phyloP scores from a whole-genome alignment of 2,113 vertebrate species.

The Emberiza fucata region DNA sequence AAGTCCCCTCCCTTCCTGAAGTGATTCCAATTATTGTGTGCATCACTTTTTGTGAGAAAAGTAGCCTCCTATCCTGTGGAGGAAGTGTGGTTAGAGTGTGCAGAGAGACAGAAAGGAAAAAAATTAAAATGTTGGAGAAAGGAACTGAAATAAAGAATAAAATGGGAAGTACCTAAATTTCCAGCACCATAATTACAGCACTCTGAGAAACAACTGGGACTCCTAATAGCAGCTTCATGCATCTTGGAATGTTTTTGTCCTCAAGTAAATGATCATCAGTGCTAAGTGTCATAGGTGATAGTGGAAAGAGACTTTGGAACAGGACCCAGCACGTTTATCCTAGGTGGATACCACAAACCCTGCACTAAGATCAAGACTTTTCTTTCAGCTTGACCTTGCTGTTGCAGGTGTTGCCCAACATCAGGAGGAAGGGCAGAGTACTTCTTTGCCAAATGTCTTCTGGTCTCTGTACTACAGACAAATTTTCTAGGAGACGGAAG shows the following conservation, averaged over 20 bases:
- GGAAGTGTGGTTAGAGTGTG: not conserved
- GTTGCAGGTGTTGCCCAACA: not conserved
- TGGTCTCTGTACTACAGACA: not conserved
- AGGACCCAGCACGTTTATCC: not conserved
- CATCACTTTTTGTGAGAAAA: not conserved
- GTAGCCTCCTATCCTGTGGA: not conserved
- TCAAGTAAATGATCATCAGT: not conserved
- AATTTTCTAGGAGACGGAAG: not conserved
- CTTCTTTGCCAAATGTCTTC: not conserved
- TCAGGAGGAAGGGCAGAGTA: not conserved
- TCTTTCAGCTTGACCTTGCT: not conserved
- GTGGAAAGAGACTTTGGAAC: not conserved
- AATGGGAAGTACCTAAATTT: not conserved
- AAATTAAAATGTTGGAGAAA: not conserved
- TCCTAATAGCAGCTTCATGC: not conserved
- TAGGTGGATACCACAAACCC: fast-evolving
- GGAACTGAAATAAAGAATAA: not conserved
- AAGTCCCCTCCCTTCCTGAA: not conserved
- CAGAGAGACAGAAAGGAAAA: not conserved
- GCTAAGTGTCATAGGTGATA: not conserved
- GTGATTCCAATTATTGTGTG: not conserved
- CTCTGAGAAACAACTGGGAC: not conserved
- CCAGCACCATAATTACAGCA: not conserved
- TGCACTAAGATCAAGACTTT: not conserved
- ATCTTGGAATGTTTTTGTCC: not conserved